Evolutionary conservation across 1,140 invertebrate genomes (phyloP), one percentile per base, ranked within the genome.

Genomic region (Myzus persicae): DNA sequence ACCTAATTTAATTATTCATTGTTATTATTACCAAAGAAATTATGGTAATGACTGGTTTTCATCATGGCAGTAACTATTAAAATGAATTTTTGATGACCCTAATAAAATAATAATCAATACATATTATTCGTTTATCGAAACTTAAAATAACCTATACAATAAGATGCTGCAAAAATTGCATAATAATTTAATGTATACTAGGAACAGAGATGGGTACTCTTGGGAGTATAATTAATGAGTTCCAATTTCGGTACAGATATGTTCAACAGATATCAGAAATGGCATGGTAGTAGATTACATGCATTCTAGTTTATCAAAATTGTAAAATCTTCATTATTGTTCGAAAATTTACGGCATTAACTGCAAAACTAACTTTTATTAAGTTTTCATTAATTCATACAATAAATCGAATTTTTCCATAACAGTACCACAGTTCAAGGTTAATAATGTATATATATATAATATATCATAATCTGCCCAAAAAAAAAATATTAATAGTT

Each of bases 291-390:
- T 85, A 85, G 82, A 44, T 85, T 67, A 67, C 9, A 44, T 31
- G 26, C 24, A 36, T 85, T 85, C 9, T 85, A 44, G 84, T 85
- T 85, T 85, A 85, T 85, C 42, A 85, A 85, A 85, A 85, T 44
- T 85, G 84, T 85, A 42, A 44, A 44, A 85, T 85, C 42, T 85
- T 85, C 42, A 44, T 85, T 44, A 85, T 31, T 67, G 59, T 67
- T 67, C 31, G 59, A 67, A 67, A 31, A 67, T 67, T 67, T n/a
- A 14, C 11, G 4, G 3, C 4, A n/a, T 67, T 67, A n/a, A n/a
- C 59, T 31, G 59, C 26, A 59, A 59, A 59, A 59, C 26, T 59
- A 31, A 59, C 9, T 59, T 67, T 4, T 11, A 67, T n/a, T 67
- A 67, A 67, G 31, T 67, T 67, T 67, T 67, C 59, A 67, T 67